phyloP scores from a whole-genome alignment of 1,140 invertebrate species.

The Mercenaria mercenaria region DNA sequence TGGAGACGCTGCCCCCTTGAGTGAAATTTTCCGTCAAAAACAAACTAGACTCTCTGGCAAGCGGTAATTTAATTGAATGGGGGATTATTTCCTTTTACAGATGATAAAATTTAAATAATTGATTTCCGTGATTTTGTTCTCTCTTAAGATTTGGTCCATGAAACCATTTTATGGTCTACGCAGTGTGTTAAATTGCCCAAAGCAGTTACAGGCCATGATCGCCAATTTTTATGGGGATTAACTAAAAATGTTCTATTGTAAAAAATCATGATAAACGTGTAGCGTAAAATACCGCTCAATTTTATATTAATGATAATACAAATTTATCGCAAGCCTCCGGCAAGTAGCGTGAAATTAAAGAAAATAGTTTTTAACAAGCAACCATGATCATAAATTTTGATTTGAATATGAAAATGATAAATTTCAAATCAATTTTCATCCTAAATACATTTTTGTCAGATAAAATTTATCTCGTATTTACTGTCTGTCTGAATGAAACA shows the following conservation, averaged over 20 bases:
- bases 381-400: constrained; percentile 34
- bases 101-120: constrained; percentile 54
- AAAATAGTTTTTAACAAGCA: constrained; percentile 42
- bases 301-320: constrained; percentile 50
- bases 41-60: constrained; percentile 30
- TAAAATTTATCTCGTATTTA: background rate
- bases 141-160: background rate
- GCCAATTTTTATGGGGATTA: constrained; percentile 50
- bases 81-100: constrained; percentile 50
- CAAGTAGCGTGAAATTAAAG: constrained; percentile 57
- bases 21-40: constrained; percentile 58
- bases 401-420: constrained; percentile 15
- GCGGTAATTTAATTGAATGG: constrained; percentile 65
- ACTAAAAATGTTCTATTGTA: constrained; percentile 40
- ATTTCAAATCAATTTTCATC: constrained; percentile 27
- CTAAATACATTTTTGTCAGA: background rate
- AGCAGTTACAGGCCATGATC: constrained; percentile 33
- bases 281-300: constrained; percentile 45
- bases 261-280: constrained; percentile 33
- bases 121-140: constrained; percentile 47
- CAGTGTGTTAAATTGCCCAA: constrained; percentile 53
- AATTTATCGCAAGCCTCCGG: constrained; percentile 22
- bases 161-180: constrained; percentile 46
- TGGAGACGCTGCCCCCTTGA: constrained; percentile 39
- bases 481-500: background rate